Evolutionary conservation across 2,888 invertebrate genomes (phyloP).

Genomic region (Disparrhopalites patrizii): DNA sequence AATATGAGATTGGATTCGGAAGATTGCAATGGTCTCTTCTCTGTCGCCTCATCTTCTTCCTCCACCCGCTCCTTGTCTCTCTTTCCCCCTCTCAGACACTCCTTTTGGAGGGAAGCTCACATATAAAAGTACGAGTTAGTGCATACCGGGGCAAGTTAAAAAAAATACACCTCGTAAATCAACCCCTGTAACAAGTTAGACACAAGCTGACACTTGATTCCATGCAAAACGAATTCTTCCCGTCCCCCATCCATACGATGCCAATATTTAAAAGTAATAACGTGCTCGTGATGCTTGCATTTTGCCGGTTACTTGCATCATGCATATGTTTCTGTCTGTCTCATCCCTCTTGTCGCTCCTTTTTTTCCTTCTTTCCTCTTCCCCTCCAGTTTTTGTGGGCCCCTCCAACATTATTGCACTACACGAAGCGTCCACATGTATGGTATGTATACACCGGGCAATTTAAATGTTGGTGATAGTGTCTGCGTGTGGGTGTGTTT

Average conservation of each 20-base stretch:
- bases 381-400: too few relatives aligned
- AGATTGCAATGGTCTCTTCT: too few relatives aligned
- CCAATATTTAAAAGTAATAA: conserved; percentile 37
- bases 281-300: conserved; percentile 17
- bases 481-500: neutral
- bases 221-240: conserved; percentile 43
- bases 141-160: too few relatives aligned
- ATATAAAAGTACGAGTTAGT: too few relatives aligned
- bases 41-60: too few relatives aligned
- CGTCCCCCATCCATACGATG: conserved; percentile 33
- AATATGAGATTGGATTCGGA: conserved; percentile 1
- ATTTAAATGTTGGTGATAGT: neutral
- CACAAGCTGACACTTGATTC: conserved; percentile 46
- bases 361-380: neutral
- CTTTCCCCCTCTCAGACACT: conserved; percentile 11
- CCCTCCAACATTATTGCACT: too few relatives aligned
- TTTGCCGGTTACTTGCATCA: conserved; percentile 18
- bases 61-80: too few relatives aligned
- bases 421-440: too few relatives aligned
- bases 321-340: conserved; percentile 19
- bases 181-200: conserved; percentile 44
- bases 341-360: neutral
- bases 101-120: too few relatives aligned
- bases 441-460: too few relatives aligned
- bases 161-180: conserved; percentile 47